Evolutionary conservation across 2,113 vertebrate species (phyloP).

Genomic region (Pomatorhinus ruficollis): DNA sequence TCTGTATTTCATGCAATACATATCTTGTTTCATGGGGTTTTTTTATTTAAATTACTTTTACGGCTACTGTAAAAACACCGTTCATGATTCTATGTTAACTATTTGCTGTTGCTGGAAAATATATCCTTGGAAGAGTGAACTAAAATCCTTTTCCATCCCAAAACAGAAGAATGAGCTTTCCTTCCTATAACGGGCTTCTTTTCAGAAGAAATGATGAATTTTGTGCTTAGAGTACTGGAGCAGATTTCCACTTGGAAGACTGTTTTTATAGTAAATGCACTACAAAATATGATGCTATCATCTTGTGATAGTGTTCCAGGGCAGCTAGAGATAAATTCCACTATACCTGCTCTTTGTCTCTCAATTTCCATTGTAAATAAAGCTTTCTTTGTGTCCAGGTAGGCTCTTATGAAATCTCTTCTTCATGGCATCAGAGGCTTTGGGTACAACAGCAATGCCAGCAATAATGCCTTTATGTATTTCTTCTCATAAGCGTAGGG

Average conservation of each 20-base stretch:
- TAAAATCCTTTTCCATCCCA: background rate
- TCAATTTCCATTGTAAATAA: conserved; percentile 1
- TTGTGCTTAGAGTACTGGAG: background rate
- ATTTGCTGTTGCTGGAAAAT: background rate
- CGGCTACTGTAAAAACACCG: background rate
- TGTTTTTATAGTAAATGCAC: background rate
- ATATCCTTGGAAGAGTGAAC: background rate
- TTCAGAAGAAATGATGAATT: background rate
- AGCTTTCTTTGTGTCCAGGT: background rate
- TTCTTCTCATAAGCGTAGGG: background rate
- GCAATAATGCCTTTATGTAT: background rate
- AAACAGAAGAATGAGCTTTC: background rate
- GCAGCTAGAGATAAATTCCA: background rate
- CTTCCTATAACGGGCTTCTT: background rate
- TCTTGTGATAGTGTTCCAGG: background rate
- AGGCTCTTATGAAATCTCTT: background rate
- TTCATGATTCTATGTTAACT: background rate
- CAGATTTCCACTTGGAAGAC: background rate
- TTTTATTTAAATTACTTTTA: background rate
- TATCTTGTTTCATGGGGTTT: accelerated
- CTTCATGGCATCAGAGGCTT: background rate
- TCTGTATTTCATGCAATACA: background rate
- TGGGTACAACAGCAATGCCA: background rate
- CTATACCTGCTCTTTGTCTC: background rate
- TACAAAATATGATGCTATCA: background rate